These are phyloP conservation scores for Eutolmus rufibarbis DNA, from an alignment of 2,888 invertebrate species.

Conservation along the genomic window DNA sequence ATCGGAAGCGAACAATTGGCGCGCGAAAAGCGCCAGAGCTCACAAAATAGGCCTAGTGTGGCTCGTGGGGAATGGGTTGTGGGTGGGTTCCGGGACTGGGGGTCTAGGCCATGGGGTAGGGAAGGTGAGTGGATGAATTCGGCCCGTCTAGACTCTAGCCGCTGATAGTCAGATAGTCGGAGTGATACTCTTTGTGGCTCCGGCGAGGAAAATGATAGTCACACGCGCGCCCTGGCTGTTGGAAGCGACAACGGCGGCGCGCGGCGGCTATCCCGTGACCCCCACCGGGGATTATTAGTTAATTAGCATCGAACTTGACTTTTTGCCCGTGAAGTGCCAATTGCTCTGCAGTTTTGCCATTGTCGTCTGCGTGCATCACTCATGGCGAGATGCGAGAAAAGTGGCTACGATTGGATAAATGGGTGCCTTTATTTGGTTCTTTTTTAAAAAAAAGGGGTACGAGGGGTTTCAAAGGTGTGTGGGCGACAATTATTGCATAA, in stretches of 20 bases:
- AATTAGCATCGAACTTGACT: conserved; percentile 43
- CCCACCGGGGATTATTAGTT: conserved; percentile 23
- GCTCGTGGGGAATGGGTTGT: background rate
- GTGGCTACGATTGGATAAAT: conserved; percentile 17
- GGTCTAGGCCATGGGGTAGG: background rate
- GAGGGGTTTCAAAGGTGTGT: background rate
- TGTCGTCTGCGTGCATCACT: background rate
- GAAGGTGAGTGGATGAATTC: background rate
- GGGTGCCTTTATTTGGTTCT: background rate
- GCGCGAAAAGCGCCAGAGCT: background rate
- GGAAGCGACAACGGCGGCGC: background rate
- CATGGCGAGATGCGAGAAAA: background rate
- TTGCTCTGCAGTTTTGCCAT: conserved; percentile 1
- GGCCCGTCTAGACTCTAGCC: background rate
- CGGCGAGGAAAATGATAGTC: background rate
- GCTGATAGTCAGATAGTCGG: background rate
- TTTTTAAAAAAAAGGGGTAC: background rate
- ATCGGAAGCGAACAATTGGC: conserved; percentile 35
- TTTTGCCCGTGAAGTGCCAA: conserved; percentile 33
- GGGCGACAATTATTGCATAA: background rate
- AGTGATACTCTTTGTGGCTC: background rate
- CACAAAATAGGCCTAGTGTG: background rate
- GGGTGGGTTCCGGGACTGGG: background rate
- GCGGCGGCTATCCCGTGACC: background rate
- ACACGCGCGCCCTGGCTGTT: conserved; percentile 22